Conservation (phyloP, 92 coral and sea anemone species). For the Epizoanthus scotinus region DNA sequence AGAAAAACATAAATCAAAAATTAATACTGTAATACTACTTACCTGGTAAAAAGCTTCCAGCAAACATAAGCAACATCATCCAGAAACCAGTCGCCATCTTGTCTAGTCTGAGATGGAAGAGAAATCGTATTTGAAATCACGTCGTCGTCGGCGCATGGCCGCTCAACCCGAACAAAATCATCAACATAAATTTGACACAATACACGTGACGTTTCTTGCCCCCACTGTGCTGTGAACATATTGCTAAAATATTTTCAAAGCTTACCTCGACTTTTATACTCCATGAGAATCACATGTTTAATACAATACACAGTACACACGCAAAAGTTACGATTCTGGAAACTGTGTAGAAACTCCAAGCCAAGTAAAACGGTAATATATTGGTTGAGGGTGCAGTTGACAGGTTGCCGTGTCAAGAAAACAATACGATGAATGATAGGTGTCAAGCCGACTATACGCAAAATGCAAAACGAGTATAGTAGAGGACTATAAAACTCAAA, state of each 20-base stretch:
- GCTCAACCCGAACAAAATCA: constrained; percentile 4
- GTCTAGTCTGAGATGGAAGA: constrained; percentile 21
- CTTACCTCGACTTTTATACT: neutral
- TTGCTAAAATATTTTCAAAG: neutral
- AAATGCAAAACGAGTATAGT: too few species aligned
- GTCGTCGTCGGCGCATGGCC: constrained; percentile 1
- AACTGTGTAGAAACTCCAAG: neutral
- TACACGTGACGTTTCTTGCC: neutral
- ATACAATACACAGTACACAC: neutral
- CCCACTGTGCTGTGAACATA: constrained; percentile 6
- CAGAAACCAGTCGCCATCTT: neutral
- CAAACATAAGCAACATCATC: neutral
- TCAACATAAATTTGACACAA: neutral
- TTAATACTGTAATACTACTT: constrained; percentile 52
- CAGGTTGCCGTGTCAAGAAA: constrained; percentile 5
- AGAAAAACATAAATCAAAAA: constrained; percentile 78
- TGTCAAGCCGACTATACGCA: neutral
- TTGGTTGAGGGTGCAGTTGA: constrained; percentile 17
- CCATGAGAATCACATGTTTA: neutral
- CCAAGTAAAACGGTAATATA: neutral
- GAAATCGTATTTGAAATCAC: neutral
- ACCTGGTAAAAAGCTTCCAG: neutral
- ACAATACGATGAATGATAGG: constrained; percentile 8
- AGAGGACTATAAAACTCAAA: too few species aligned
- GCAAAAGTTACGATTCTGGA: neutral